These are phyloP conservation scores for Sebastes dallii DNA, from an alignment of 2,797 vertebrate species.

Conservation along the genomic window DNA sequence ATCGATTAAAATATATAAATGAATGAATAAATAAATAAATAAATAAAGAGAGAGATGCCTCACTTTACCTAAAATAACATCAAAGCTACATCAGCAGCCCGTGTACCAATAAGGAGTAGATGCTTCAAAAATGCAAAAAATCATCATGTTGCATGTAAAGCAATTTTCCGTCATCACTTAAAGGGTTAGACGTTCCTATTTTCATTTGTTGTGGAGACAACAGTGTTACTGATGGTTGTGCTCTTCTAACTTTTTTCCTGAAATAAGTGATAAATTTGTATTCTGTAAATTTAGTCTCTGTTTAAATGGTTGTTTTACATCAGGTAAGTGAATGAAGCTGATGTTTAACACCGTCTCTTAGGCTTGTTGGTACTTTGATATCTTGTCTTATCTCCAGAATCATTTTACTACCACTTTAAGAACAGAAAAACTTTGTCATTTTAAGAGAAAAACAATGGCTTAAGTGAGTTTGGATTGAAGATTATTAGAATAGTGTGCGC, in stretches of 20 bases:
- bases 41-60: not conserved
- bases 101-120: not conserved
- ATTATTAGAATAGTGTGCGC: not conserved
- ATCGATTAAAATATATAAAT: too few relatives aligned
- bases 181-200: not conserved
- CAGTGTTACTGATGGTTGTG: not conserved
- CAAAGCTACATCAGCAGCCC: not conserved
- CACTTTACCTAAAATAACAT: not conserved
- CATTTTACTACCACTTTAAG: not conserved
- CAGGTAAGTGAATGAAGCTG: not conserved
- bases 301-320: not conserved
- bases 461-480: not conserved
- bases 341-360: not conserved
- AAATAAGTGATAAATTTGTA: not conserved
- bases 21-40: too few relatives aligned
- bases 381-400: not conserved
- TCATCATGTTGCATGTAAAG: not conserved
- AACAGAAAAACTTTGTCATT: not conserved
- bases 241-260: not conserved
- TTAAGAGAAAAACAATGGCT: not conserved
- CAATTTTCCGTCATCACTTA: not conserved
- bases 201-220: not conserved
- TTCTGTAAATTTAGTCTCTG: not conserved
- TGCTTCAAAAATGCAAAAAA: not conserved
- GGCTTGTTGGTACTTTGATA: not conserved